Base-by-base conservation (phyloP, 2,113 vertebrate species). In the Jacana jacana region DNA sequence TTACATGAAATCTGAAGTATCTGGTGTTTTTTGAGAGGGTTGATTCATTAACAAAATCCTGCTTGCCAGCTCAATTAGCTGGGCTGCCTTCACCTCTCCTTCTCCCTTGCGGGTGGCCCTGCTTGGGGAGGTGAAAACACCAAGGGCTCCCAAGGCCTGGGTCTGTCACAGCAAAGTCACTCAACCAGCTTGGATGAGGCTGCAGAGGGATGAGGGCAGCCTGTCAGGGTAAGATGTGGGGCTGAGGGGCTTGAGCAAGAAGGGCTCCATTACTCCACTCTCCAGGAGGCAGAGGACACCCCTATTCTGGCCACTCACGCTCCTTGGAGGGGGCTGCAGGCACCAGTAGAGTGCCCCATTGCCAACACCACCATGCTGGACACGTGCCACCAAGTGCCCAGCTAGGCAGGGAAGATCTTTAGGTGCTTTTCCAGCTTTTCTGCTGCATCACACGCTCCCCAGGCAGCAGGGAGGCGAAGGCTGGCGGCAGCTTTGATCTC, bases 41-140 rank as follows among this genome's bases (percentile, higher is more conserved):
- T 85, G 95, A 48, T 42, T 94, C 96, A 95, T 94, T 95, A 95
- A 94, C 61, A 94, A 94, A 92, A 76, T n/a, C 65, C 83, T 64
- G 72, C 72, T 52, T 9, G 80, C n/a, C 77, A 46, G 14, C 0
- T 2, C 82, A 66, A 75, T 71, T 23, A 90, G 61, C 76, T 49
- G 80, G 48, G 87, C 66, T 90, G 82, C 71, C 81, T 88, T 88
- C 93, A 90, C 91, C 88, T 88, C 93, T 55, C 71, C 94, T 76
- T 75, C 39, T 35, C 55, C 78, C 8, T 8, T 0, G 31, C 39
- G 28, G 57, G 51, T 48, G 76, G 64, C 27, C 16, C 60, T 68
- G 54, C 66, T 5, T 6, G 51, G 64, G 79, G 54, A 77, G 30
- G 3, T 7, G 72, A 83, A 4, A 83, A 4, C 18, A 40, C 28